phyloP scores from a whole-genome alignment of 2,888 invertebrate species.

The Zaprionus bogoriensis region DNA sequence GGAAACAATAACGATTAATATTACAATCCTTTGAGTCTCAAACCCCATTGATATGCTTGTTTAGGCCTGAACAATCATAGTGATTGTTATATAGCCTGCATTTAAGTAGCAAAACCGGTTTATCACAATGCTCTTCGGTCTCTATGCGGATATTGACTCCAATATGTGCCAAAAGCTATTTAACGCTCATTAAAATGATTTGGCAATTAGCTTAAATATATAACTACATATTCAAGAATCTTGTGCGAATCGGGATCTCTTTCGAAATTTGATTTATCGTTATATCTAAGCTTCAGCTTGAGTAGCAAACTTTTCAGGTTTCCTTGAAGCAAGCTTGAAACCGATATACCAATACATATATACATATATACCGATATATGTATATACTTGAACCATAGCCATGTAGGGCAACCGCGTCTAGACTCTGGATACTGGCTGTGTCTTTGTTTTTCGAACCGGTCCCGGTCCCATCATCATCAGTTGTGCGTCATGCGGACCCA shows the following conservation, averaged over 20 bases:
- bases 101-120: neutral
- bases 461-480: slow-evolving; percentile 23
- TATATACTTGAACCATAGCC: slow-evolving; percentile 24
- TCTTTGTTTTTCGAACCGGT: slow-evolving; percentile 64
- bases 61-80: neutral
- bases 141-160: slow-evolving; percentile 1
- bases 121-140: neutral
- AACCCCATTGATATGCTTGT: too few species aligned
- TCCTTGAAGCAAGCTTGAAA: too few species aligned
- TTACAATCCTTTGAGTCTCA: too few species aligned
- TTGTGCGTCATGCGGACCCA: slow-evolving; percentile 59
- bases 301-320: too few species aligned
- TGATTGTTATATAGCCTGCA: neutral
- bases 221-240: neutral
- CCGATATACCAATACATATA: neutral
- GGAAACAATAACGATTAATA: too few species aligned
- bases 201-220: neutral
- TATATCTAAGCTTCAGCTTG: too few species aligned
- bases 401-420: slow-evolving; percentile 61
- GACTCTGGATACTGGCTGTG: slow-evolving; percentile 49
- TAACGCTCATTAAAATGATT: neutral
- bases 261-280: too few species aligned
- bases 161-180: neutral
- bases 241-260: too few species aligned
- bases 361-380: neutral